Percentiles rank a stretch among this genome's conserved stretches.
Evolutionary conservation across 2,113 vertebrate genomes (phyloP).

Genomic region (Rhinoderma darwinii): DNA sequence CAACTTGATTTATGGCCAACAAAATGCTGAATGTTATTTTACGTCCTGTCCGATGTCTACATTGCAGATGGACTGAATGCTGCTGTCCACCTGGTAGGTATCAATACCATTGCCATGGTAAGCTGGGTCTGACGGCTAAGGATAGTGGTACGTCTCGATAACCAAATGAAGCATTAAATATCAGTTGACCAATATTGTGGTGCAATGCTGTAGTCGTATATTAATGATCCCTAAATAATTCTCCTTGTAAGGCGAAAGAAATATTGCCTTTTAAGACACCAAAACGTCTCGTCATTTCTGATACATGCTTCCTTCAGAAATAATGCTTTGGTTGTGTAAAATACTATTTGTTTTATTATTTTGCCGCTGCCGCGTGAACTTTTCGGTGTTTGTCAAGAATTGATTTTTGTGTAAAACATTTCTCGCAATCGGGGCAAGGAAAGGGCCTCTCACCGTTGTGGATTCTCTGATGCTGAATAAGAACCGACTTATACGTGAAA

Average conservation of each 20-base stretch:
- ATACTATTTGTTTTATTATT: not conserved
- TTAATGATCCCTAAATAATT: not conserved
- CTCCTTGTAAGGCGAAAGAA: not conserved
- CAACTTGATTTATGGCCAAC: not conserved
- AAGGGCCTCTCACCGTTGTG: conserved; percentile 60
- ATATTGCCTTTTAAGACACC: not conserved
- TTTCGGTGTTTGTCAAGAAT: conserved; percentile 65
- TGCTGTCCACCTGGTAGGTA: not conserved
- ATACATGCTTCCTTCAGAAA: not conserved
- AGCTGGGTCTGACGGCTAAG: not conserved
- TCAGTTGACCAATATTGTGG: not conserved
- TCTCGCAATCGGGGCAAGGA: conserved; percentile 77
- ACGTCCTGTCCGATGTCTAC: not conserved
- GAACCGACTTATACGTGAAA: conserved; percentile 72
- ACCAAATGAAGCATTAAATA: not conserved
- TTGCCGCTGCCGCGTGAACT: not conserved
- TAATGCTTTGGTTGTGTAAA: not conserved
- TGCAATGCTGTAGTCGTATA: not conserved
- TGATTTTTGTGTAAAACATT: conserved; percentile 79
- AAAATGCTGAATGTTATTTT: not conserved
- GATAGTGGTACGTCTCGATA: not conserved
- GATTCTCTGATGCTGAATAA: conserved; percentile 55
- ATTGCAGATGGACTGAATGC: not conserved
- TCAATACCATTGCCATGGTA: not conserved
- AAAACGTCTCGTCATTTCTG: not conserved